phyloP scores from a whole-genome alignment of 30 jellyfish, hydroid and myxozoan species.

The Aurelia sp. region DNA sequence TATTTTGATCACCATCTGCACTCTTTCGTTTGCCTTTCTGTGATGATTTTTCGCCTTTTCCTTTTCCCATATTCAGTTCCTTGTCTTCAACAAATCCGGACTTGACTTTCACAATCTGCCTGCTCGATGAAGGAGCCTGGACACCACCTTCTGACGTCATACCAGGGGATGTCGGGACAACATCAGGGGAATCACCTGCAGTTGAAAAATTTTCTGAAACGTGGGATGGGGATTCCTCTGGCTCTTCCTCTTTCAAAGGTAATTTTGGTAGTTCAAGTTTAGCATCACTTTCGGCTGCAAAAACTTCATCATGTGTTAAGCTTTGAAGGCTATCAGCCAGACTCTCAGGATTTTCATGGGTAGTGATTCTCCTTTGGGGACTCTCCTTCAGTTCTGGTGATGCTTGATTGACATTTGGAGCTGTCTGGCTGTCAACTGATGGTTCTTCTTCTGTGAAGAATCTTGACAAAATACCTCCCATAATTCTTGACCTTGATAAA shows the following conservation, averaged over 20 bases:
- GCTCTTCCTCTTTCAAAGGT: too few species aligned
- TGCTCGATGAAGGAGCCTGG: conserved; percentile 35
- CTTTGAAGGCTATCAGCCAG: background rate
- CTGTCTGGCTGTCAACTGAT: background rate
- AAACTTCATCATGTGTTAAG: too few species aligned
- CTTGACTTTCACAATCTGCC: conserved; percentile 56
- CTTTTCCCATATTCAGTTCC: conserved; percentile 40
- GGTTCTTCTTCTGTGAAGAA: conserved; percentile 55
- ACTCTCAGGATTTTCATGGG: background rate
- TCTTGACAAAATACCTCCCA: conserved; percentile 71
- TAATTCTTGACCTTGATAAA: conserved; percentile 59
- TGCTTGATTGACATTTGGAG: background rate
- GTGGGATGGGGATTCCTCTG: too few species aligned
- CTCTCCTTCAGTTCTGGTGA: too few species aligned
- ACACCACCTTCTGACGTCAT: conserved; percentile 56
- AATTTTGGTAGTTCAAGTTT: too few species aligned
- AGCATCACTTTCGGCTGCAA: too few species aligned
- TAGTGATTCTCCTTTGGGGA: too few species aligned
- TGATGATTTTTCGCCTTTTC: conserved; percentile 1
- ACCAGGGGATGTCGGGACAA: conserved; percentile 57
- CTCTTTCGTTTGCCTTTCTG: conserved; percentile 4
- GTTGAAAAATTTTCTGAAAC: conserved; percentile 5
- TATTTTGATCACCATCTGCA: conserved; percentile 9
- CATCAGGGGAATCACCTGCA: conserved; percentile 53
- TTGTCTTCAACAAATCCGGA: conserved; percentile 46